Evolutionary conservation across 2,113 vertebrate genomes (phyloP).

Genomic region (Axis porcinus): DNA sequence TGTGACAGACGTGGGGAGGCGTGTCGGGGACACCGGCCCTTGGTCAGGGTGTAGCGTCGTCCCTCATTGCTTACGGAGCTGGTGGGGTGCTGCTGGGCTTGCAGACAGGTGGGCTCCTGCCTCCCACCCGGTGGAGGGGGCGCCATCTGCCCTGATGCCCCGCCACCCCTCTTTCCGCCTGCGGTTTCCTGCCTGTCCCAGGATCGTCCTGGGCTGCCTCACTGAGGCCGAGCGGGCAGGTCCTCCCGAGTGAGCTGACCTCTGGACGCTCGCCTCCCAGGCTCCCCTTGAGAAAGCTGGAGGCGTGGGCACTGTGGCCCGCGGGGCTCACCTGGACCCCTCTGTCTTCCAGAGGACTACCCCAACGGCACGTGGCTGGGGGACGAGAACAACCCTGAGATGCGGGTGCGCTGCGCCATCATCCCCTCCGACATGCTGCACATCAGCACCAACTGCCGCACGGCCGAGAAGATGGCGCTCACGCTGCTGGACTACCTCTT

Average conservation of each 20-base stretch:
- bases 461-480: slow-evolving; percentile 97
- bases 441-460: slow-evolving; percentile 96
- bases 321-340: not conserved
- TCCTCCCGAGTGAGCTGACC: not conserved
- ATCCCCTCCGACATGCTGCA: slow-evolving; percentile 95
- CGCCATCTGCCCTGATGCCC: accelerated
- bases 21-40: no score
- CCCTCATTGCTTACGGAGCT: not conserved
- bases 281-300: not conserved
- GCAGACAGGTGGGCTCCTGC: not conserved
- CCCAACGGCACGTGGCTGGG: slow-evolving; percentile 96
- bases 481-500: slow-evolving; percentile 97
- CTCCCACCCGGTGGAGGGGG: not conserved
- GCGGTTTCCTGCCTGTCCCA: not conserved
- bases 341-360: slow-evolving; percentile 88
- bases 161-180: not conserved
- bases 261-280: not conserved
- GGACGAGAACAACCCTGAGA: slow-evolving; percentile 95
- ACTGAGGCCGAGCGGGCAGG: no score
- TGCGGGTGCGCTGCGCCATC: slow-evolving; percentile 95
- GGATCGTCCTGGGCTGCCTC: not conserved
- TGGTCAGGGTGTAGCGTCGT: accelerated
- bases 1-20: no score
- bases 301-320: not conserved
- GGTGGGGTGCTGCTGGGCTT: not conserved